Base-by-base conservation (phyloP, 2,113 vertebrate species). In the Lanius ludovicianus region DNA sequence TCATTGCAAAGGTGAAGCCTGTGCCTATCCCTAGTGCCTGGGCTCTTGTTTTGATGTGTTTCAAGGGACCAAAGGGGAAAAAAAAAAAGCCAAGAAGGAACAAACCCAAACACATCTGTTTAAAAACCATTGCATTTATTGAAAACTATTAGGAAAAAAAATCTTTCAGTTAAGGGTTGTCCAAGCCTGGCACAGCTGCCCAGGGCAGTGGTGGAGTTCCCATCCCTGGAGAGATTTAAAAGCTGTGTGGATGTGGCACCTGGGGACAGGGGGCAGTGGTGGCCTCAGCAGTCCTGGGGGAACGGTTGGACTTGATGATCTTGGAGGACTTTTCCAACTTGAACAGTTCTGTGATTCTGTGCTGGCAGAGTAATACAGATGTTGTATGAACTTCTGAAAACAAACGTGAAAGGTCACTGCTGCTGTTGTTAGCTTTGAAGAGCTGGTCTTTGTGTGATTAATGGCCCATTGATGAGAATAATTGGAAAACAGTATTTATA, bases 211-310 rank as follows among this genome's bases (percentile, higher is more conserved):
- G 3, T 25, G 53, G 10, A 55, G 4, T 35, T 4, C 11, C n/a
- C 17, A 25, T 7, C 17, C 30, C 47, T 41, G 78, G 1, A 47
- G 30, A 2, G 21, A 0, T 68, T 35, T 47, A 35, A 47, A 60
- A 83, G 52, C 24, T 0, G 0, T 41, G 1, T 46, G 30, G 30
- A 30, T 41, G 39, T 41, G 62, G 30, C 41, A 53, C 2, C 0
- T 35, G 70, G 47, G 41, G 24, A 22, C 30, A 5, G 0, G 30
- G n/a, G 11, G 1, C 14, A 68, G 24, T 7, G 53, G 4, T 75
- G 69, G 46, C 7, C 37, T 59, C 1, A 60, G 53, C 33, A 25
- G 28, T 9, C 13, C 46, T 53, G 46, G 11, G 16, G 28, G 17
- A 27, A 30, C 11, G 11, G 10, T 11, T 74, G 52, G 37, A 24